These are phyloP conservation scores for Rotaria socialis DNA, from an alignment of 2,888 invertebrate species.

Conservation along the genomic window DNA sequence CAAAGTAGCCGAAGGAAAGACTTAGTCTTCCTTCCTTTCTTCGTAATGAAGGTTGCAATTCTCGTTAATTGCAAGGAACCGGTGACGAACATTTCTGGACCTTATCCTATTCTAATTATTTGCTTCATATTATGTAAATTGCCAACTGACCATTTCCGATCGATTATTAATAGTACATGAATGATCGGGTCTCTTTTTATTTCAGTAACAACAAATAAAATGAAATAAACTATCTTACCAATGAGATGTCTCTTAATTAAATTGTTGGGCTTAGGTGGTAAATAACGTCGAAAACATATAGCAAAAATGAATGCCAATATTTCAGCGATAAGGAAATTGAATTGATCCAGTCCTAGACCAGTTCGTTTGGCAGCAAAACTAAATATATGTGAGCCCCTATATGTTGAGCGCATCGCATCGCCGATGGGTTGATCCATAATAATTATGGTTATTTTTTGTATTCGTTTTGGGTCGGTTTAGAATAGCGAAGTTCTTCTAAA, in stretches of 20 bases:
- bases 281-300: slow-evolving; percentile 41
- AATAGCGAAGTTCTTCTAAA: background rate
- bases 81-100: too few relatives aligned
- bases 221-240: background rate
- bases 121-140: too few relatives aligned
- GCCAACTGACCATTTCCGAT: too few relatives aligned
- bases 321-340: slow-evolving; percentile 44
- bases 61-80: too few relatives aligned
- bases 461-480: background rate
- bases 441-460: background rate
- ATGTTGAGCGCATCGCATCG: background rate
- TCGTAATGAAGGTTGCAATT: too few relatives aligned
- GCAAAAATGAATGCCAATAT: slow-evolving; percentile 37
- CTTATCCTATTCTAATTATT: too few relatives aligned
- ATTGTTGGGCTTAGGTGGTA: slow-evolving; percentile 44
- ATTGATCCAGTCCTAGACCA: slow-evolving; percentile 42
- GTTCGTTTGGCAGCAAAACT: slow-evolving; percentile 34
- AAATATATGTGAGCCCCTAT: slow-evolving; percentile 43
- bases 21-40: too few relatives aligned
- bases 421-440: background rate
- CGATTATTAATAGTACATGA: too few relatives aligned
- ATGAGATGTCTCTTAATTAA: slow-evolving; percentile 38
- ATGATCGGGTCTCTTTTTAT: too few relatives aligned
- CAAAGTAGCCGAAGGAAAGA: too few relatives aligned
- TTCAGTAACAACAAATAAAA: too few relatives aligned